A percentile compares a stretch with the other conserved stretches of the same genome.
Evolutionary conservation across 2,113 vertebrate species (phyloP).

Genomic region (Plecotus auritus): DNA sequence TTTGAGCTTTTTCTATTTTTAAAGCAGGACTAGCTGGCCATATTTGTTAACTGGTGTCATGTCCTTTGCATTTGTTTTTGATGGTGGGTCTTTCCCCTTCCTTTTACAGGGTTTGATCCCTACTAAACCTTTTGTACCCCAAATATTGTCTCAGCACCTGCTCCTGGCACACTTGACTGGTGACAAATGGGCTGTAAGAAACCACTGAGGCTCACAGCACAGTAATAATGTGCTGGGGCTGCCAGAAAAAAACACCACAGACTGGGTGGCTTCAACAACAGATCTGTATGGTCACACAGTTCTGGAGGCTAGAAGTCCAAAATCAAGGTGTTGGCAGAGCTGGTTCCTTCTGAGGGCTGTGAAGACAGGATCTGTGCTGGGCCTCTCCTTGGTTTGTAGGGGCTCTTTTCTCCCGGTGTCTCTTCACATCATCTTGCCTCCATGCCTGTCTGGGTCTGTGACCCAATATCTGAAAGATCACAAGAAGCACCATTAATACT

Average conservation of each 20-base stretch:
- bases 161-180: not conserved
- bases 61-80: not conserved
- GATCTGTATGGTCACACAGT: not conserved
- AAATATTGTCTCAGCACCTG: not conserved
- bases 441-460: not conserved
- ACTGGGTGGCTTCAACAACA: not conserved
- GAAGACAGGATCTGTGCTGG: not conserved
- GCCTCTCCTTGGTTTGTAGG: not conserved
- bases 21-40: not conserved
- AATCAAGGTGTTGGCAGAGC: not conserved
- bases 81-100: not conserved
- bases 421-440: not conserved
- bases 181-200: not conserved
- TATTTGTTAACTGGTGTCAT: not conserved
- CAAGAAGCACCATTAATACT: not conserved
- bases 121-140: not conserved
- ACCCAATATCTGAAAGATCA: not conserved
- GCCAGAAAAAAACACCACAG: not conserved
- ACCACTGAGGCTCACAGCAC: not conserved
- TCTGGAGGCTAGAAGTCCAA: not conserved
- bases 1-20: not conserved
- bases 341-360: not conserved
- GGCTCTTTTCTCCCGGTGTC: not conserved
- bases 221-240: not conserved
- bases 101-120: not conserved